Conservation (phyloP, 2,888 invertebrate species). For the Lepidocyrtinus sp. region DNA sequence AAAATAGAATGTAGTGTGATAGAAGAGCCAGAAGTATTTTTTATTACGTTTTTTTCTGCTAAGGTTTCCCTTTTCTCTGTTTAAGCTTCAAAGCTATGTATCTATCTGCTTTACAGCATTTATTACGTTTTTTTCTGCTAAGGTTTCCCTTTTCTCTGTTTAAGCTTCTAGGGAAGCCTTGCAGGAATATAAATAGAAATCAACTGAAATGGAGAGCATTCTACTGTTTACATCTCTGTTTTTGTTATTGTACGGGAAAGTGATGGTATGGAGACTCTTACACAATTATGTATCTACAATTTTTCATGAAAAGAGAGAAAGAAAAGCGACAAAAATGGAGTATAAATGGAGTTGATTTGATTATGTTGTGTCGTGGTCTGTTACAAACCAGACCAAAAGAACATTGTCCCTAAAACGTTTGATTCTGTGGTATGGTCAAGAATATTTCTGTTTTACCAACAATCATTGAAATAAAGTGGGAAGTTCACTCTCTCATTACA, state of each 20-base stretch:
- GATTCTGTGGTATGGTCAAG: neutral
- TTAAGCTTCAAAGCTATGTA: neutral
- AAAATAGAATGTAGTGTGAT: neutral
- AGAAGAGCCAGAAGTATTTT: slow-evolving; percentile 4
- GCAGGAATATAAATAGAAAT: neutral
- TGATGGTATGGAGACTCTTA: neutral
- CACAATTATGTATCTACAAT: neutral
- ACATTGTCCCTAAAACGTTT: neutral
- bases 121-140: slow-evolving; percentile 8
- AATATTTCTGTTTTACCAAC: neutral
- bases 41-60: slow-evolving; percentile 10
- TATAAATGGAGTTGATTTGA: slow-evolving; percentile 5
- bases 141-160: slow-evolving; percentile 1
- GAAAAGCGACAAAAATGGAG: neutral
- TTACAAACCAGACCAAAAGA: neutral
- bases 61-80: slow-evolving; percentile 5
- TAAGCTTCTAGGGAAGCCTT: slow-evolving; percentile 1
- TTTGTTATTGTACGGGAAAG: neutral
- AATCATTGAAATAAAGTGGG: neutral
- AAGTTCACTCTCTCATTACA: neutral
- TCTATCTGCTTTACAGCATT: no score
- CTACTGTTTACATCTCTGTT: slow-evolving; percentile 5
- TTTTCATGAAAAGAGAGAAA: neutral
- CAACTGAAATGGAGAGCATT: neutral
- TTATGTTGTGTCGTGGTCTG: neutral